Base-by-base conservation (phyloP, 2,113 vertebrate genomes). In the Microtus montanus region DNA sequence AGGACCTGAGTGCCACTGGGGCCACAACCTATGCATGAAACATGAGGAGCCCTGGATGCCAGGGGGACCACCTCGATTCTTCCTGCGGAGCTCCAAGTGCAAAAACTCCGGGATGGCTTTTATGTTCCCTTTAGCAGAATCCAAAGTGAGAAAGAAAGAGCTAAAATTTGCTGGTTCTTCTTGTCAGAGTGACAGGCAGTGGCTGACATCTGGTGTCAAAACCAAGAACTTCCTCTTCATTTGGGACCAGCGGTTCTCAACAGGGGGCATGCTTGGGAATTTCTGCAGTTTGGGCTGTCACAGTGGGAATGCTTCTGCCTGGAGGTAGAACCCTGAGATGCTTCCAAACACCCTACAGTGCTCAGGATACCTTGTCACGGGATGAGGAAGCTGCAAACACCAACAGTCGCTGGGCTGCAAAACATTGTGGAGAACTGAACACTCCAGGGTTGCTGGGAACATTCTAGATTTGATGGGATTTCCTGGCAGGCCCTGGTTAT, bases 251-350 rank as follows among this genome's bases (percentile, higher is more conserved):
- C 13, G 61, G 4, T 26, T 78, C 38, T 47, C 61, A 13, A 20
- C 71, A 17, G 80, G 70, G 1, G 22, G n/a, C 30, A 38, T 35
- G 0, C 35, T 33, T 26, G 41, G 47, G 15, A 52, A 13, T 61
- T 44, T 33, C 17, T 44, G 44, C 14, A 28, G 7, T 54, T 44
- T 41, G 9, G 77, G 28, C 14, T 20, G 14, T 86, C 38, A 61
- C 52, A 0, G 0, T 1, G 3, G 49, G 35, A 12, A 61, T 0
- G n/a, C 63, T 64, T 2, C 58, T 74, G 30, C 12, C 17, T 2
- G 9, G 2, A 47, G 38, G n/a, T 14, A 12, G 68, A 47, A 73
- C 70, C 26, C 63, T 33, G 30, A 12, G 10, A 26, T 26, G 20
- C 24, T 24, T 17, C 20, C 20, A 17, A 20, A 49, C 28, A 13